Conservation (phyloP, 2,888 invertebrate genomes). For the Steromphala cineraria region DNA sequence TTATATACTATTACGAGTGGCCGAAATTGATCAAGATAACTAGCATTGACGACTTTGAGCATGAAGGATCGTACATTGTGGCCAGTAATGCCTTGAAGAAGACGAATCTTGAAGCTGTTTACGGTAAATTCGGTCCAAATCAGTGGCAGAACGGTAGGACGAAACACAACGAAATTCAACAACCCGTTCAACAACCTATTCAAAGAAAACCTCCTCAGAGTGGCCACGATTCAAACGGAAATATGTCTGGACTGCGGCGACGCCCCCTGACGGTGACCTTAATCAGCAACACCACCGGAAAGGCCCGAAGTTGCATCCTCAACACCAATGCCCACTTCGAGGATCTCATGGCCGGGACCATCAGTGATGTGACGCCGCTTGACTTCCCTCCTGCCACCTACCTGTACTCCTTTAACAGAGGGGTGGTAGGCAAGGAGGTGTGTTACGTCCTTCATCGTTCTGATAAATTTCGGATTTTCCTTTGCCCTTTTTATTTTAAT, state of each 20-base stretch:
- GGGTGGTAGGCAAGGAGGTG: neutral
- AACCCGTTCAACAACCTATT: neutral
- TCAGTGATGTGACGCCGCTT: neutral
- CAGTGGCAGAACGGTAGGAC: slow-evolving; percentile 11
- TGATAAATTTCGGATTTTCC: too few species aligned
- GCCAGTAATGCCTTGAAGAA: slow-evolving; percentile 82
- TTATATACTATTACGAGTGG: slow-evolving; percentile 93
- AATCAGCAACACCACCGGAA: slow-evolving; percentile 20
- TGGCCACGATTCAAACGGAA: slow-evolving; percentile 36
- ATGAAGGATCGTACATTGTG: slow-evolving; percentile 92
- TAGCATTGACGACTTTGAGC: slow-evolving; percentile 75
- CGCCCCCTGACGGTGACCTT: slow-evolving; percentile 36
- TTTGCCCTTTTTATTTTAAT: neutral
- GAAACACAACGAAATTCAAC: neutral
- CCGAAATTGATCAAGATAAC: slow-evolving; percentile 89
- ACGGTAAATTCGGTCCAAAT: slow-evolving; percentile 55
- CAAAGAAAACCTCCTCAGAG: slow-evolving; percentile 41
- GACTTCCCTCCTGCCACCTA: neutral
- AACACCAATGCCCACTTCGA: neutral
- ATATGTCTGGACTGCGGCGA: slow-evolving; percentile 39
- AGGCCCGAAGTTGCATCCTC: neutral
- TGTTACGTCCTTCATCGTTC: neutral
- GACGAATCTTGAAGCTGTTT: slow-evolving; percentile 55
- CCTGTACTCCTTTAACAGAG: neutral
- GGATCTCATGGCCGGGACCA: neutral